phyloP scores from a whole-genome alignment of 2,797 vertebrate species.

The Artibeus jamaicensis region DNA sequence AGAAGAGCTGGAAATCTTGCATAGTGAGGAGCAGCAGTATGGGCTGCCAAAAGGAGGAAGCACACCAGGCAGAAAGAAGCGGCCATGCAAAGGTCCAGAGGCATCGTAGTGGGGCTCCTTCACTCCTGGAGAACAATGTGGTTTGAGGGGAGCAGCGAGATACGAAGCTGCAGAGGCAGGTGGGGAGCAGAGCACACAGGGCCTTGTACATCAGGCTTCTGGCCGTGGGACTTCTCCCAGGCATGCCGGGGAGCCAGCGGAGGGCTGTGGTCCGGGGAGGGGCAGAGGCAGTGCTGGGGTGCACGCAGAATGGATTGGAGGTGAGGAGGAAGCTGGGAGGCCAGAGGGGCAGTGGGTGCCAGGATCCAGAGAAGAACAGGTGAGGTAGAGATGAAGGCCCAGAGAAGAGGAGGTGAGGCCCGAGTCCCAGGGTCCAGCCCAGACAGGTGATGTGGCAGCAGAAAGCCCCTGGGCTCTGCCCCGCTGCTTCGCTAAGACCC shows the following conservation, averaged over 20 bases:
- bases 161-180: neutral
- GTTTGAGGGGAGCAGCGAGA: neutral
- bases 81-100: neutral
- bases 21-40: neutral
- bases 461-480: neutral
- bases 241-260: neutral
- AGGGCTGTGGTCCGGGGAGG: neutral
- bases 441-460: neutral
- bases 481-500: neutral
- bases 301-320: neutral
- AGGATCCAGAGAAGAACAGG: neutral
- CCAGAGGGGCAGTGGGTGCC: neutral
- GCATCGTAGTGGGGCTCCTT: fast-evolving
- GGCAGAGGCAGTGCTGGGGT: neutral
- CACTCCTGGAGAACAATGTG: neutral
- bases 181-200: neutral
- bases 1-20: neutral
- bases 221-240: neutral
- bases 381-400: neutral
- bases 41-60: neutral
- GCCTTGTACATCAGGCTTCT: neutral
- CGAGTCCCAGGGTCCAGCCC: neutral
- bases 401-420: neutral
- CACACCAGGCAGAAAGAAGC: neutral
- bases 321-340: neutral